These are phyloP conservation scores for Bradypus variegatus DNA, from an alignment of 2,797 vertebrate genomes.

Conservation along the genomic window DNA sequence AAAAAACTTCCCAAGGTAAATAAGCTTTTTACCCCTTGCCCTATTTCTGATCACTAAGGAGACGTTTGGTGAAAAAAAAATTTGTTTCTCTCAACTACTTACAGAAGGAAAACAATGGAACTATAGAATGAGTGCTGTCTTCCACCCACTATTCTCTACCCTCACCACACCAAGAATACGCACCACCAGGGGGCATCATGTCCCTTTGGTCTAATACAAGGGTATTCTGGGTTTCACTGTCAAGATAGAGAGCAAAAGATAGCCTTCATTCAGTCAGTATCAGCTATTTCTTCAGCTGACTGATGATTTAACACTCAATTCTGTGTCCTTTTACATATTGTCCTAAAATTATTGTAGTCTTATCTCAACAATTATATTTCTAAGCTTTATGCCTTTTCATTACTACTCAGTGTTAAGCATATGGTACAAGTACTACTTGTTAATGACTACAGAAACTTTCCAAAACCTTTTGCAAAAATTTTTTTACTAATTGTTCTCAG, in stretches of 20 bases:
- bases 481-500: constrained; percentile 20
- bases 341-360: background rate
- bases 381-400: constrained; percentile 1
- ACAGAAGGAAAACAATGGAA: constrained; percentile 16
- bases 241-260: background rate
- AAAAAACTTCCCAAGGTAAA: background rate
- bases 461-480: background rate
- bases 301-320: background rate
- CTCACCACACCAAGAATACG: background rate
- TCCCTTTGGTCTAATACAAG: background rate
- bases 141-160: background rate
- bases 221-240: background rate
- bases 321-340: background rate
- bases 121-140: background rate
- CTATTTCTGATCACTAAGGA: constrained; percentile 13
- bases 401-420: background rate
- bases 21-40: background rate
- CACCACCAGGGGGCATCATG: background rate
- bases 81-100: background rate
- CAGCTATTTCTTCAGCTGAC: background rate
- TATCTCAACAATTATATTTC: background rate
- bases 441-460: background rate
- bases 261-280: background rate
- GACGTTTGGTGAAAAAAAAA: background rate
- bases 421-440: background rate